Base-by-base conservation (phyloP, 2,888 invertebrate species). In the Drosophila hawaiiensis region DNA sequence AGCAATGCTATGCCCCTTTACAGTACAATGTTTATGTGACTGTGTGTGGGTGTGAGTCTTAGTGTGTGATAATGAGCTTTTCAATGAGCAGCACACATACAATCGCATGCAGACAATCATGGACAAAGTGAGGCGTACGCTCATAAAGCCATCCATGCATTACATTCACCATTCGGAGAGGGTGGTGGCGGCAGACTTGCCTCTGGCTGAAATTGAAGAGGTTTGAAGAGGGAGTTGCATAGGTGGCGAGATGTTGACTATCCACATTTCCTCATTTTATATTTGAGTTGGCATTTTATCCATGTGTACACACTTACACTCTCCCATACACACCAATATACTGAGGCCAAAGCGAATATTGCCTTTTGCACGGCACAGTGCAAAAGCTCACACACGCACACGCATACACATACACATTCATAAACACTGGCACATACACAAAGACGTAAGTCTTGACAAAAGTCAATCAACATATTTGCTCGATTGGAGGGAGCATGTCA, bases 381-480 rank as follows among this genome's bases (percentile, higher is more conserved):
- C 82, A 78, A 68, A 72, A 66, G 73, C 74, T 41, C 22, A 68
- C 54, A 64, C 50, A 64, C 28, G 61, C 31, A 54, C 41, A 16
- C 28, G 67, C 68, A 54, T 22, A 60, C 54, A 25, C 53, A 55
- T 29, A 60, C 25, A 28, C 25, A 53, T 37, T 58, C 56, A 35
- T 53, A 55, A 29, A 67, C 54, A 64, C 47, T 55, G 28, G 49
- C 50, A 54, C 41, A 16, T 14, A 69, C 39, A 68, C 47, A 53
- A 62, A 68, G 53, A 68, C 81, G 67, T 75, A 73, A 76, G 86
- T 88, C 80, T 80, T 90, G 86, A 88, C 86, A 89, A 88, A 88
- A 88, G 90, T 88, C 87, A 90, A 88, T 88, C 87, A 88, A 86
- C 90, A 89, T 88, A 86, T 88, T 88, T 88, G 82, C 89, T 78